phyloP scores from a whole-genome alignment of 2,113 vertebrate species.

The Egretta garzetta region DNA sequence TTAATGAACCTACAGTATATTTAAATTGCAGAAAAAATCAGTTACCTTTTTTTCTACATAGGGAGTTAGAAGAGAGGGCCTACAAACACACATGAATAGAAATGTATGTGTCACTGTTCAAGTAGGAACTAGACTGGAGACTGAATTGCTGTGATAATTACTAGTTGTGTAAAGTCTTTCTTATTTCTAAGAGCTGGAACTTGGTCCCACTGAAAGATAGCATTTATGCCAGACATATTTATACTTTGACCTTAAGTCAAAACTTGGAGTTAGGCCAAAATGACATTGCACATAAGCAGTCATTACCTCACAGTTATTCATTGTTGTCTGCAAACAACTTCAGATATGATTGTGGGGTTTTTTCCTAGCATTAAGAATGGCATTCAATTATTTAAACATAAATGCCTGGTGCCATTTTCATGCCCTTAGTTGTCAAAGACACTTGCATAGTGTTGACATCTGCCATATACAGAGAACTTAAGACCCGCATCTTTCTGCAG shows the following conservation, averaged over 20 bases:
- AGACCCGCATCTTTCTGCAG: not conserved
- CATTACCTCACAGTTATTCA: not conserved
- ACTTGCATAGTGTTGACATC: not conserved
- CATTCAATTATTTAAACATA: not conserved
- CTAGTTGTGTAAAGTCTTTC: not conserved
- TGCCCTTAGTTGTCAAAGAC: not conserved
- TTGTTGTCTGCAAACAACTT: not conserved
- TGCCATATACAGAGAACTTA: not conserved
- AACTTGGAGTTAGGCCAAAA: not conserved
- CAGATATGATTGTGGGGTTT: not conserved
- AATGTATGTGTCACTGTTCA: not conserved
- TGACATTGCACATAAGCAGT: rapidly evolving
- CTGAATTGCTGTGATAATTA: not conserved
- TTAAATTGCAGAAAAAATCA: not conserved
- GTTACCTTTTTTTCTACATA: not conserved
- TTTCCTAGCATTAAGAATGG: not conserved
- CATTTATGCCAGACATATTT: not conserved
- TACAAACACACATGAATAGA: not conserved
- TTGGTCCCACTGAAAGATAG: not conserved
- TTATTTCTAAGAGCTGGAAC: not conserved
- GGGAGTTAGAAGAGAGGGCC: not conserved
- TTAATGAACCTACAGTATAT: not conserved
- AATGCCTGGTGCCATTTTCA: not conserved
- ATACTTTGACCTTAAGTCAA: not conserved
- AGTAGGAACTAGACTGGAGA: not conserved